Evolutionary conservation across 2,797 vertebrate species (phyloP).

Genomic region (Malacoctenus gilli): DNA sequence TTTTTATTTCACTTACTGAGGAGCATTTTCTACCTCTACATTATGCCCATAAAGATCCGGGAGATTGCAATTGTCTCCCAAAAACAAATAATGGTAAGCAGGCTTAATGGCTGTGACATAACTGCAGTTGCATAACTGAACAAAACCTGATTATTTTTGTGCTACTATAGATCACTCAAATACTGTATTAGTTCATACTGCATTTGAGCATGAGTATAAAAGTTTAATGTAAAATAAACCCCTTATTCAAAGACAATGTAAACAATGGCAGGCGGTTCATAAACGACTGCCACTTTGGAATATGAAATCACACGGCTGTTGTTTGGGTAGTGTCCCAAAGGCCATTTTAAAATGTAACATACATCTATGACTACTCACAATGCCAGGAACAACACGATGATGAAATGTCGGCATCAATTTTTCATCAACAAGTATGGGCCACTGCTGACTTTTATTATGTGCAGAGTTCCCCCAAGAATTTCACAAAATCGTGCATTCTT

Average conservation of each 20-base stretch:
- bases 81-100: too few relatives aligned
- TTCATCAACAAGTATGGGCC: conserved; percentile 43
- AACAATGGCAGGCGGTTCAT: conserved; percentile 4
- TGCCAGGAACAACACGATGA: conserved; percentile 15
- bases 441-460: conserved; percentile 50
- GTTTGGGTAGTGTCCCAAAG: not conserved
- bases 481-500: conserved; percentile 33
- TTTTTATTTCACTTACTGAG: too few relatives aligned
- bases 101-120: too few relatives aligned
- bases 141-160: too few relatives aligned
- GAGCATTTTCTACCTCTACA: too few relatives aligned
- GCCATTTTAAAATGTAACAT: conserved; percentile 20
- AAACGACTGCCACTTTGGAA: not conserved
- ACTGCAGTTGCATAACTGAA: too few relatives aligned
- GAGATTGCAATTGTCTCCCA: too few relatives aligned
- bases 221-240: conserved; percentile 1
- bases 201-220: conserved; percentile 5
- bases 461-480: conserved; percentile 21
- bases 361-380: conserved; percentile 3
- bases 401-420: conserved; percentile 42
- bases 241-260: not conserved
- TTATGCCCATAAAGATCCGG: too few relatives aligned
- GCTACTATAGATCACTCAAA: not conserved
- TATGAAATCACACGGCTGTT: not conserved
- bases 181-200: not conserved